Evolutionary conservation across 2,888 invertebrate genomes (phyloP).

Genomic region (Platycheirus albimanus): DNA sequence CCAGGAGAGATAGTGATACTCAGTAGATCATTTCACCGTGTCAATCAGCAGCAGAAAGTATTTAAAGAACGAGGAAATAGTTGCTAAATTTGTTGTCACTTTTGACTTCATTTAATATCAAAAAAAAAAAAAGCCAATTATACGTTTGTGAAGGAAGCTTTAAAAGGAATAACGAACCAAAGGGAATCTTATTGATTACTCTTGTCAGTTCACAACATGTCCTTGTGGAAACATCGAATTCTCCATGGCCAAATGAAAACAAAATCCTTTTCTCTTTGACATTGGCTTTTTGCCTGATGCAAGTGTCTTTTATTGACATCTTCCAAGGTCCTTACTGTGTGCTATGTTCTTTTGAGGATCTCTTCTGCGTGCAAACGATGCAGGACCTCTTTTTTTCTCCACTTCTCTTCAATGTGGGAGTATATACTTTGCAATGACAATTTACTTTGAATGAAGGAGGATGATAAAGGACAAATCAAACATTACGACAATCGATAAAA

Average conservation of each 20-base stretch:
- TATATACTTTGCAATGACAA: constrained; percentile 8
- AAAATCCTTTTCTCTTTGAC: background rate
- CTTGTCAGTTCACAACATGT: background rate
- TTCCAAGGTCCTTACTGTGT: background rate
- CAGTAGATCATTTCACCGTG: too few relatives aligned
- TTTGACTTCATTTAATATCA: too few relatives aligned
- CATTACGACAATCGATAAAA: constrained; percentile 5
- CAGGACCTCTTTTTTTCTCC: background rate
- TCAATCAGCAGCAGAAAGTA: too few relatives aligned
- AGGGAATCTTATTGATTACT: too few relatives aligned
- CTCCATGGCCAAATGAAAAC: background rate
- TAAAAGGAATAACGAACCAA: background rate
- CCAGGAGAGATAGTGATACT: background rate
- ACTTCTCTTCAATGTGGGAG: background rate
- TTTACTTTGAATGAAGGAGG: background rate
- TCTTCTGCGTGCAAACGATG: background rate
- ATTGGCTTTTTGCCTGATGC: background rate
- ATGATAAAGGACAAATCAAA: constrained; percentile 1
- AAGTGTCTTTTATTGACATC: constrained; percentile 14
- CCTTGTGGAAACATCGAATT: background rate
- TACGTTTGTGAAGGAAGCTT: background rate
- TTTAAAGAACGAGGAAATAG: too few relatives aligned
- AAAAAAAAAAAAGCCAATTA: too few relatives aligned
- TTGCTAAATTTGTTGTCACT: too few relatives aligned
- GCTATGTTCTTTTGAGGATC: background rate